These are phyloP conservation scores for Caenorhabditis inopinata DNA, from an alignment of 1,140 invertebrate genomes.

Conservation along the genomic window DNA sequence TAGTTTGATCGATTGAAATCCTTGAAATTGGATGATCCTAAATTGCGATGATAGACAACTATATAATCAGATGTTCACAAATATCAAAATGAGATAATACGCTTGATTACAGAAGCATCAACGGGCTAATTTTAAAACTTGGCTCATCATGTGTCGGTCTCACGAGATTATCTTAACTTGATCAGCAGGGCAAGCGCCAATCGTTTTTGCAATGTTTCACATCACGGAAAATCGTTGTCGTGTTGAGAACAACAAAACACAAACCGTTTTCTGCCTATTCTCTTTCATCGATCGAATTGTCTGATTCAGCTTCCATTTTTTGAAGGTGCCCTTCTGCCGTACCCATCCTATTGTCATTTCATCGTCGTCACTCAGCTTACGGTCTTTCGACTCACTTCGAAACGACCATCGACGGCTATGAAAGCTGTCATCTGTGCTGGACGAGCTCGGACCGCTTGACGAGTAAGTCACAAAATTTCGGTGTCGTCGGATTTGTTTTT, in stretches of 20 bases:
- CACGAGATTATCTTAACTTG: no score
- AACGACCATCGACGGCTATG: not conserved
- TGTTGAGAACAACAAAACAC: not conserved
- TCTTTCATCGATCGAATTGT: not conserved
- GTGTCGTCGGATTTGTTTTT: not conserved
- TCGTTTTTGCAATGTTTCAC: no score
- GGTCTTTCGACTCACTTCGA: not conserved
- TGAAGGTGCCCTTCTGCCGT: not conserved
- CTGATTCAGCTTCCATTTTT: constrained; percentile 12
- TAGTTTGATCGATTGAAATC: no score
- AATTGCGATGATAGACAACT: no score
- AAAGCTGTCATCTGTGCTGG: not conserved
- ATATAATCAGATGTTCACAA: no score
- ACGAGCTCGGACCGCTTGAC: not conserved
- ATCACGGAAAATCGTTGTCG: no score
- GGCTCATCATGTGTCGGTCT: no score
- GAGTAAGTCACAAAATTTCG: not conserved
- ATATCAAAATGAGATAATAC: no score
- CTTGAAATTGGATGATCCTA: no score
- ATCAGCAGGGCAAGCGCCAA: no score
- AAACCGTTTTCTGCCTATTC: not conserved
- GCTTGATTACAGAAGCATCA: no score
- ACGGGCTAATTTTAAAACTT: no score
- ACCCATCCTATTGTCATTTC: constrained; percentile 9
- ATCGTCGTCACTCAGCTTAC: not conserved